These are phyloP conservation scores for Clarias batrachus DNA, from an alignment of 2,113 vertebrate species.

Conservation along the genomic window DNA sequence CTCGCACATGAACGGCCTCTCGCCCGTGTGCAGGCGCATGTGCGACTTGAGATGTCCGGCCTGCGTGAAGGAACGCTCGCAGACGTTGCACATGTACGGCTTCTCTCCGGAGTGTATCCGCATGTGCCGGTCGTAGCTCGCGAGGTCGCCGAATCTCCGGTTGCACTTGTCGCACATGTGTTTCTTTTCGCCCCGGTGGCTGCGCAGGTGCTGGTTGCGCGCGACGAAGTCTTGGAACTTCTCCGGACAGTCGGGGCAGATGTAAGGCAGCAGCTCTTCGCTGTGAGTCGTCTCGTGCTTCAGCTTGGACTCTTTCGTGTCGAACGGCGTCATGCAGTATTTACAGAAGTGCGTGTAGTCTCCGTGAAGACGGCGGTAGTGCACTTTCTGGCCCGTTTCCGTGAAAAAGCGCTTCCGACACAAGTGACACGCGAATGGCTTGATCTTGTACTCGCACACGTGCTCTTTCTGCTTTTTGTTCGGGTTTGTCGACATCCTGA, in stretches of 20 bases:
- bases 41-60: conserved; percentile 38
- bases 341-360: conserved; percentile 43
- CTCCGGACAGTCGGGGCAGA: conserved; percentile 32
- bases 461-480: conserved; percentile 19
- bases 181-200: conserved; percentile 34
- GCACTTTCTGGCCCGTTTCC: conserved; percentile 31
- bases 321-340: conserved; percentile 28
- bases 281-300: conserved; percentile 29
- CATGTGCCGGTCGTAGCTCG: conserved; percentile 33
- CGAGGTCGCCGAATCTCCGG: conserved; percentile 5
- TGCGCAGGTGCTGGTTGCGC: conserved; percentile 28
- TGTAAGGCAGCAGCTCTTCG: conserved; percentile 22
- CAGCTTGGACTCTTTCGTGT: conserved; percentile 29
- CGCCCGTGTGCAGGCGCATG: conserved; percentile 38
- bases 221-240: conserved; percentile 35
- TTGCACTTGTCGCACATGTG: conserved; percentile 27
- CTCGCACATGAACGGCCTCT: conserved; percentile 42
- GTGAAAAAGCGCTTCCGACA: conserved; percentile 37
- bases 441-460: conserved; percentile 41
- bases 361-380: conserved; percentile 32
- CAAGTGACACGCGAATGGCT: conserved; percentile 20
- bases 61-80: conserved; percentile 31
- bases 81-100: conserved; percentile 20
- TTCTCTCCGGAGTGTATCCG: conserved; percentile 39
- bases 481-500: conserved; percentile 16